A percentile compares a stretch with the other conserved stretches of the same genome.
These are phyloP conservation scores for Amphiprion ocellaris DNA, from an alignment of 2,113 vertebrate species.

Conservation along the genomic window DNA sequence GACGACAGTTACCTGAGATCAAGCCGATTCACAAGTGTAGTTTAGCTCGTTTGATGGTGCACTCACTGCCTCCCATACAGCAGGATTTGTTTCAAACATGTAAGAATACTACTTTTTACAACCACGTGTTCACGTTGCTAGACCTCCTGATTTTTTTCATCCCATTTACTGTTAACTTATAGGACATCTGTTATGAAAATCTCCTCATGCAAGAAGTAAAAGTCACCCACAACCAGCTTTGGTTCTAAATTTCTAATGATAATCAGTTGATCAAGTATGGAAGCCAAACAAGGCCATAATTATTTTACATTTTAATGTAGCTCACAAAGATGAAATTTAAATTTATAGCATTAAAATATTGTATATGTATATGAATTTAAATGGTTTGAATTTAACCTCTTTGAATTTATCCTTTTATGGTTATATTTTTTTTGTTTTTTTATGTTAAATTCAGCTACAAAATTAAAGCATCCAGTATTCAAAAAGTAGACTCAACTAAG, in stretches of 20 bases:
- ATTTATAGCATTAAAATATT: no score
- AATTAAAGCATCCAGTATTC: no score
- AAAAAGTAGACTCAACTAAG: no score
- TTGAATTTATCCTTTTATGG: no score
- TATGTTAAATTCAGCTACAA: no score
- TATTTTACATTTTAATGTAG: no score
- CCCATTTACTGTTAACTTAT: constrained; percentile 26
- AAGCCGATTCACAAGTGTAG: constrained; percentile 36
- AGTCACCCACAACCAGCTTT: neutral
- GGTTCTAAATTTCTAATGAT: neutral
- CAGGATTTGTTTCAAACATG: constrained; percentile 9
- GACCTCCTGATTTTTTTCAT: constrained; percentile 9
- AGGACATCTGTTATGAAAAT: neutral
- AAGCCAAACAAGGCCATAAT: neutral
- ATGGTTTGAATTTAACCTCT: no score
- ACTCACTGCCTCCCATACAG: constrained; percentile 41
- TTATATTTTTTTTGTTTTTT: no score
- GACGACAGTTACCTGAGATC: constrained; percentile 32
- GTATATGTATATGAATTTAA: no score
- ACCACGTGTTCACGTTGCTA: neutral
- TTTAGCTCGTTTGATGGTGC: constrained; percentile 32
- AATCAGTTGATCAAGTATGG: neutral
- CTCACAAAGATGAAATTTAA: no score
- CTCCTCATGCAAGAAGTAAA: neutral
- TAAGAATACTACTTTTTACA: constrained; percentile 6